These are phyloP conservation scores for Alligator sinensis DNA, from an alignment of 2,113 vertebrate species.

Conservation along the genomic window DNA sequence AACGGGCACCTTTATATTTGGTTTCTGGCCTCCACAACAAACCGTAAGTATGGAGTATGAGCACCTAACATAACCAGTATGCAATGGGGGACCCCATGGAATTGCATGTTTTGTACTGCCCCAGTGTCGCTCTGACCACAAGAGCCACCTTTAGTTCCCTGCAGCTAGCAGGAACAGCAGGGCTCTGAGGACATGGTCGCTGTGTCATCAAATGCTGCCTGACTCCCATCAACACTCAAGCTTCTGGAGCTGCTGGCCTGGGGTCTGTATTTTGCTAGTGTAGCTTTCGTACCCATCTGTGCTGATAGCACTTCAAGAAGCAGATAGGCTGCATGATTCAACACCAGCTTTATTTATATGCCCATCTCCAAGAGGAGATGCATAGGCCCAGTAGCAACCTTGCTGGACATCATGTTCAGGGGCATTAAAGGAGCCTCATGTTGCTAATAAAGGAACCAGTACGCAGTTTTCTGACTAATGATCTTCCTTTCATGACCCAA, in stretches of 20 bases:
- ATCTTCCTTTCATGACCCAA: neutral
- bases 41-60: too few relatives aligned
- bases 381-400: neutral
- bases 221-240: neutral
- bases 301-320: neutral
- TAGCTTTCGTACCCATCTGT: neutral
- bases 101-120: too few relatives aligned
- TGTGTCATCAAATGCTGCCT: neutral
- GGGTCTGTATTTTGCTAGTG: neutral
- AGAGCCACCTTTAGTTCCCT: neutral
- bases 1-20: too few relatives aligned
- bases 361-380: neutral
- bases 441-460: neutral
- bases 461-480: neutral
- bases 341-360: neutral
- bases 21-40: too few relatives aligned
- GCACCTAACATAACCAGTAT: too few relatives aligned
- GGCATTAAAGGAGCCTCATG: neutral
- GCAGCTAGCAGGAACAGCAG: neutral
- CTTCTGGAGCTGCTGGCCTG: neutral
- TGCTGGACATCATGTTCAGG: neutral
- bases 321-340: neutral
- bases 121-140: neutral
- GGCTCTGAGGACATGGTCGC: neutral
- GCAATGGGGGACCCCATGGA: too few relatives aligned